Conservation (phyloP, 1,140 invertebrate genomes). For the Chelonus insularis region DNA sequence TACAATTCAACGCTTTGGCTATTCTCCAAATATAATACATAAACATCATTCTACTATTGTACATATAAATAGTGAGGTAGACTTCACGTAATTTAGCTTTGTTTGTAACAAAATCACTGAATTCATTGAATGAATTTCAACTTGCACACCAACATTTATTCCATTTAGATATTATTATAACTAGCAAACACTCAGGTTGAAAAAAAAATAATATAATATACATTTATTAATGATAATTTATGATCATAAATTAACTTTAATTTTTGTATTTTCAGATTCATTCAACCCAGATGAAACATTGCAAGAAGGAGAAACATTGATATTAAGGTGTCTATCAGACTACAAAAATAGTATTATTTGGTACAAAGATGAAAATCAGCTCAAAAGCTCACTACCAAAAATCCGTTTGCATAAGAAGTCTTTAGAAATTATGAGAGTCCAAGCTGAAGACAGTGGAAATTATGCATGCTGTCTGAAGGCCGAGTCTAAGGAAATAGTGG, state of each 20-base stretch:
- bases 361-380: constrained; percentile 46
- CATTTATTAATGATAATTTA: too few relatives aligned
- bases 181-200: too few relatives aligned
- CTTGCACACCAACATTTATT: too few relatives aligned
- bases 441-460: constrained; percentile 40
- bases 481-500: constrained; percentile 11
- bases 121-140: too few relatives aligned
- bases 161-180: too few relatives aligned
- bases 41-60: not conserved
- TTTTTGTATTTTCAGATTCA: constrained; percentile 38
- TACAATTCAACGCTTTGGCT: constrained; percentile 12
- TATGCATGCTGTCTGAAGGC: constrained; percentile 44
- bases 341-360: constrained; percentile 38
- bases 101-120: not conserved
- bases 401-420: constrained; percentile 42
- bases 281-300: constrained; percentile 35
- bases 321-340: constrained; percentile 42
- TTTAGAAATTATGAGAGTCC: constrained; percentile 43
- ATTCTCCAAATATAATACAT: not conserved
- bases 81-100: not conserved
- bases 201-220: too few relatives aligned
- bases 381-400: constrained; percentile 30
- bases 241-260: too few relatives aligned
- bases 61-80: too few relatives aligned
- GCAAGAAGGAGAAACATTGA: constrained; percentile 43